Conservation (phyloP, 2,888 invertebrate genomes). For the Phoenoteleia sp. region DNA sequence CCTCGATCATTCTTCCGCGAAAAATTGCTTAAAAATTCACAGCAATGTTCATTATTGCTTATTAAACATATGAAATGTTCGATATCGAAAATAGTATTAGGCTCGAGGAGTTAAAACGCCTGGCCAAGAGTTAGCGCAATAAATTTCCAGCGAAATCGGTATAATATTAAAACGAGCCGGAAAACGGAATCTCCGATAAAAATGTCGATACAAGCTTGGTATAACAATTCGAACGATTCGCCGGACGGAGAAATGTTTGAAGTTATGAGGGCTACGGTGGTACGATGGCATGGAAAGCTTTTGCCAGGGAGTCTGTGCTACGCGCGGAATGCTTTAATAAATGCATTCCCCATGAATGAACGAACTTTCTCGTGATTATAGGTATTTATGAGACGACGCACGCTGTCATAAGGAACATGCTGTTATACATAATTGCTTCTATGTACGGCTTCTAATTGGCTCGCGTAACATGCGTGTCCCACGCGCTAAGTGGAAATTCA, state of each 20-base stretch:
- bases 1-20: too few relatives aligned
- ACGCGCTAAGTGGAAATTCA: constrained; percentile 44
- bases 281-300: constrained; percentile 64
- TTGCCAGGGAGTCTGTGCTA: constrained; percentile 74
- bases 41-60: too few relatives aligned
- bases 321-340: constrained; percentile 80
- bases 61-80: too few relatives aligned
- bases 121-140: not conserved
- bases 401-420: constrained; percentile 69
- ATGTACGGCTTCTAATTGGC: constrained; percentile 64
- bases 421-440: constrained; percentile 68
- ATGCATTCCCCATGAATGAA: constrained; percentile 79
- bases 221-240: constrained; percentile 76
- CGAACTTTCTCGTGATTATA: constrained; percentile 79
- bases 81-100: not conserved
- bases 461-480: constrained; percentile 57
- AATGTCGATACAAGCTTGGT: constrained; percentile 64
- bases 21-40: too few relatives aligned
- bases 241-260: constrained; percentile 63
- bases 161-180: constrained; percentile 49
- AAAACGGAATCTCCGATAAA: constrained; percentile 67
- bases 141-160: not conserved
- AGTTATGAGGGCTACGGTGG: constrained; percentile 69
- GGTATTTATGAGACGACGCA: constrained; percentile 66
- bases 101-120: too few relatives aligned